Conservation (phyloP, 2,113 vertebrate genomes). For the Otus sunia region DNA sequence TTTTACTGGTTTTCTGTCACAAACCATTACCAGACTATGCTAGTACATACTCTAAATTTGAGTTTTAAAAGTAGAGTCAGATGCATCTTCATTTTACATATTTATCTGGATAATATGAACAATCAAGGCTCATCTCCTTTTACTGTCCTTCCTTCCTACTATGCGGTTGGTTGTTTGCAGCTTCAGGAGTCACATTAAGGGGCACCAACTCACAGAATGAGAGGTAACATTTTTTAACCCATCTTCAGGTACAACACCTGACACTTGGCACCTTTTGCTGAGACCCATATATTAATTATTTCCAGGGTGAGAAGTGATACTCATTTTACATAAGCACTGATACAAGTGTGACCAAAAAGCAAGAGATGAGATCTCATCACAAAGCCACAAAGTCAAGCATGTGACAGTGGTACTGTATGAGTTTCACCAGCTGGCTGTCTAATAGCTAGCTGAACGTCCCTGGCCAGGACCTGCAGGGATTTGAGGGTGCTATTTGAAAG, state of each 20-base stretch:
- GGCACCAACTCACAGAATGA: not conserved
- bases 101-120: not conserved
- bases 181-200: not conserved
- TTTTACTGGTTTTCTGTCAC: conserved; percentile 55
- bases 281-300: not conserved
- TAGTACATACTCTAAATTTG: not conserved
- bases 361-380: not conserved
- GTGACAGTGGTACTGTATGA: not conserved
- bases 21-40: conserved; percentile 21
- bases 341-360: not conserved
- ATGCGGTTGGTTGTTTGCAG: not conserved
- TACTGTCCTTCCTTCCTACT: not conserved
- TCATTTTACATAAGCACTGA: not conserved
- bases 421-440: not conserved
- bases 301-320: not conserved
- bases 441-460: not conserved
- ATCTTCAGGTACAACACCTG: not conserved
- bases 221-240: not conserved
- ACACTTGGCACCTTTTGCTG: not conserved
- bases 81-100: not conserved
- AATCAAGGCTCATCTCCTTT: not conserved
- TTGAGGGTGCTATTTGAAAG: not conserved
- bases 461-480: not conserved
- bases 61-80: not conserved
- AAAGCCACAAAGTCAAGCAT: not conserved